Percentiles rank a stretch among this genome's conserved stretches.
phyloP scores from a whole-genome alignment of 2,797 vertebrate genomes.

The Eulemur rubriventer region DNA sequence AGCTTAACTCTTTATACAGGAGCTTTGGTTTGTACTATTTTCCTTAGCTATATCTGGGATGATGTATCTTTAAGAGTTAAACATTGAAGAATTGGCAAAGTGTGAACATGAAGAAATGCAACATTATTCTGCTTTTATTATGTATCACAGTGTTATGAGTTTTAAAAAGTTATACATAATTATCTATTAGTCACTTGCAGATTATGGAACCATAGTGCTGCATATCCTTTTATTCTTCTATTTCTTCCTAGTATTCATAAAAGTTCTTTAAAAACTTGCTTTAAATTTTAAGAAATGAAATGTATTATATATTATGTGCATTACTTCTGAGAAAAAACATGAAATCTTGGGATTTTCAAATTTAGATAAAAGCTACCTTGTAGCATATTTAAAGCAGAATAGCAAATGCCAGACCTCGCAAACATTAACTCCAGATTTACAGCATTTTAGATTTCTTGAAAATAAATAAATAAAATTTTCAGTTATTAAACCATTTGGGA shows the following conservation, averaged over 20 bases:
- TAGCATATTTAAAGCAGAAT: neutral
- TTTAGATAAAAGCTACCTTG: neutral
- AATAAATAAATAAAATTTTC: neutral
- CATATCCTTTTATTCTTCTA: neutral
- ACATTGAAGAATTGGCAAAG: neutral
- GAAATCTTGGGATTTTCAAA: neutral
- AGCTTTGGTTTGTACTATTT: neutral
- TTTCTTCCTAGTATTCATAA: constrained; percentile 10
- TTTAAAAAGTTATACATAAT: neutral
- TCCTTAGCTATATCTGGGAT: neutral
- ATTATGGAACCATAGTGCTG: neutral
- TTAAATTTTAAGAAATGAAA: constrained; percentile 1
- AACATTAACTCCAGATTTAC: neutral
- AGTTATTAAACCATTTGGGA: neutral
- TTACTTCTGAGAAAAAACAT: neutral
- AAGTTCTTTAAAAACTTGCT: neutral
- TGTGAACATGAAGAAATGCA: neutral
- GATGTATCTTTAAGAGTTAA: neutral
- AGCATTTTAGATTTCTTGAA: neutral
- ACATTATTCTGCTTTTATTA: neutral
- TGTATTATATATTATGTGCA: neutral
- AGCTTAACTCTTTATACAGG: neutral
- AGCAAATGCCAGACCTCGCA: neutral
- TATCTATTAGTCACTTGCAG: neutral
- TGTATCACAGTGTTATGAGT: neutral